Evolutionary conservation across 2,888 invertebrate species (phyloP).

Genomic region (Aporophyla nigra): DNA sequence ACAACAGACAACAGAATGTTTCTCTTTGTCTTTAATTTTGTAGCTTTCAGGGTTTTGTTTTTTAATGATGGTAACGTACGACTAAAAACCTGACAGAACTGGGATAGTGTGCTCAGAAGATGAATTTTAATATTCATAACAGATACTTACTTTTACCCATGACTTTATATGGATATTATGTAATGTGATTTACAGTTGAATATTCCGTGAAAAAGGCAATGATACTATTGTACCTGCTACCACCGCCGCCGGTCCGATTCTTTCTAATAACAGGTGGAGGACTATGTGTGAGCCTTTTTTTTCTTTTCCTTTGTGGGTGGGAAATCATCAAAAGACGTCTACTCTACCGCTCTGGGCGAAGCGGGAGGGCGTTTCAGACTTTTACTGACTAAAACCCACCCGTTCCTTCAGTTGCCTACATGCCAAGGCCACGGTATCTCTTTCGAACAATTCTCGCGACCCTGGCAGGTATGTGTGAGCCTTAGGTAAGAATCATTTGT

Average conservation of each 20-base stretch:
- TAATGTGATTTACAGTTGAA: neutral
- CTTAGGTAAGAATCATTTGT: neutral
- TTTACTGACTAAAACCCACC: no score
- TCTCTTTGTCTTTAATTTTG: neutral
- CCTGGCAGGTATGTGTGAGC: neutral
- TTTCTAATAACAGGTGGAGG: neutral
- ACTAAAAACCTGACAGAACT: neutral
- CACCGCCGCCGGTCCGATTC: no score
- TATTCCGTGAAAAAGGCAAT: neutral
- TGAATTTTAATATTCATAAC: neutral
- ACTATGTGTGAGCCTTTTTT: no score
- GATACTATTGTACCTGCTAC: neutral
- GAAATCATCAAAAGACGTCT: no score
- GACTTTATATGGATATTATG: neutral
- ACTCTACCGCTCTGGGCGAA: no score
- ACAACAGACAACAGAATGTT: neutral
- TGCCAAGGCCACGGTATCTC: no score
- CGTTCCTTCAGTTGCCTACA: no score
- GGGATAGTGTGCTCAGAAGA: neutral
- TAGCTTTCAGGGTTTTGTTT: constrained; percentile 14
- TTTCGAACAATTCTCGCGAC: no score
- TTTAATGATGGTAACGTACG: constrained; percentile 9
- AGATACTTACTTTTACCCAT: neutral
- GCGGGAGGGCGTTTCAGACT: no score
- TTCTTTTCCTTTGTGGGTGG: no score